Evolutionary conservation across 2,797 vertebrate species (phyloP).

Genomic region (Hipposideros larvatus): DNA sequence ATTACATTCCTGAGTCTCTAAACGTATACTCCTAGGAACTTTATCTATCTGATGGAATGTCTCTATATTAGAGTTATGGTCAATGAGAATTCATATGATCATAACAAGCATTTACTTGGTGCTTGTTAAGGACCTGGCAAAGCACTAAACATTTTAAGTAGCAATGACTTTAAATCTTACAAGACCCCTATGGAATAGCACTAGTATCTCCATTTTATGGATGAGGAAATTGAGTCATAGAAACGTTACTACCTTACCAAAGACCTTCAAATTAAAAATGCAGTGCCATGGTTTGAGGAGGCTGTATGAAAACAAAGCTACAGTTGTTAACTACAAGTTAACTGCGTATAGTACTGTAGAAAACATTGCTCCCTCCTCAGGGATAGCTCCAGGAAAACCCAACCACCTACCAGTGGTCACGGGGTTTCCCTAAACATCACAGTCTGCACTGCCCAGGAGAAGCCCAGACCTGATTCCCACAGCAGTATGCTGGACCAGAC

Average conservation of each 20-base stretch:
- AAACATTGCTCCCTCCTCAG: background rate
- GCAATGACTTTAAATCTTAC: background rate
- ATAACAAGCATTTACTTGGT: background rate
- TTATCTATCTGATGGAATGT: background rate
- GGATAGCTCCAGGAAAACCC: background rate
- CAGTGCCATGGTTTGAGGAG: background rate
- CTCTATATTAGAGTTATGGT: background rate
- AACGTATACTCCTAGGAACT: background rate
- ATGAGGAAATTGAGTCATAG: slow-evolving; percentile 4
- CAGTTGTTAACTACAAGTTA: background rate
- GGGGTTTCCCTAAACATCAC: background rate
- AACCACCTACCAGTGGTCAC: background rate
- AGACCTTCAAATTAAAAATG: background rate
- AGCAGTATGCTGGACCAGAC: background rate
- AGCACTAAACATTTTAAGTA: background rate
- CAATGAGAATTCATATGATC: background rate
- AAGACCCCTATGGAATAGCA: background rate
- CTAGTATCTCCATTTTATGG: background rate
- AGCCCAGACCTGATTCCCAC: background rate
- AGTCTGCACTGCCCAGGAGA: background rate
- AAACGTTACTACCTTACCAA: background rate
- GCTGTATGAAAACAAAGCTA: background rate
- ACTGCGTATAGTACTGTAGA: background rate
- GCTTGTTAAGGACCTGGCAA: background rate
- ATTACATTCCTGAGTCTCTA: background rate